Percentiles rank a stretch among this genome's conserved stretches.
Conservation (phyloP, 2,797 vertebrate genomes). For the Anisognathus igniventris region DNA sequence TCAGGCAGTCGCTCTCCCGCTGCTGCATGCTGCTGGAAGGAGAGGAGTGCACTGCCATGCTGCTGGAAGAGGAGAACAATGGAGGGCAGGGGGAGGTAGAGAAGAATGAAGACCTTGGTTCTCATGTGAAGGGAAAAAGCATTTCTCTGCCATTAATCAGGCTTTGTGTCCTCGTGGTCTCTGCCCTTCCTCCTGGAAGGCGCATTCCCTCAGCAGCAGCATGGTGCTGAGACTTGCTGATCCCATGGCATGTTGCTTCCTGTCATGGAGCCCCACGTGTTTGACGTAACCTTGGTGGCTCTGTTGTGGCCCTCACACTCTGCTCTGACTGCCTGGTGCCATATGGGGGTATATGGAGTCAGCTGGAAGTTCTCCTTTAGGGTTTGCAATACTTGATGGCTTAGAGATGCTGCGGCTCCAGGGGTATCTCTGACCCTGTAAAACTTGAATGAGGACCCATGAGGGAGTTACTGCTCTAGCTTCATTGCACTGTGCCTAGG, state of each 20-base stretch:
- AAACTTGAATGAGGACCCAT: not conserved
- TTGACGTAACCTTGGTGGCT: accelerated
- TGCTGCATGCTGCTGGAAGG: not conserved
- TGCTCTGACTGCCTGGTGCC: not conserved
- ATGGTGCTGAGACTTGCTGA: not conserved
- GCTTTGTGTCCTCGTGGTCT: not conserved
- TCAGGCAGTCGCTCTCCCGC: accelerated
- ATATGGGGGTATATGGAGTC: not conserved
- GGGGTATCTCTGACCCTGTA: not conserved
- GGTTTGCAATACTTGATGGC: not conserved
- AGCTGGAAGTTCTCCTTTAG: not conserved
- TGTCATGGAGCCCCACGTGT: accelerated
- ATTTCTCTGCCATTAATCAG: not conserved
- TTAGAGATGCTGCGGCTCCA: not conserved
- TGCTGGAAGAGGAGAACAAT: not conserved
- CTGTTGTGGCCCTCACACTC: not conserved
- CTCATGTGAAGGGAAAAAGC: not conserved
- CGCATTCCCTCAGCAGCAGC: not conserved
- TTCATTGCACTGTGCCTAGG: not conserved
- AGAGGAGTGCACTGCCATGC: not conserved
- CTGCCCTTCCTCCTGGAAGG: not conserved
- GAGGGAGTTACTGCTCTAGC: not conserved
- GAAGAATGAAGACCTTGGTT: not conserved
- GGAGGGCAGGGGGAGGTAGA: not conserved
- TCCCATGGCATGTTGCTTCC: not conserved